These are phyloP conservation scores for Babylonia areolata DNA, from an alignment of 1,140 invertebrate genomes.

Conservation along the genomic window DNA sequence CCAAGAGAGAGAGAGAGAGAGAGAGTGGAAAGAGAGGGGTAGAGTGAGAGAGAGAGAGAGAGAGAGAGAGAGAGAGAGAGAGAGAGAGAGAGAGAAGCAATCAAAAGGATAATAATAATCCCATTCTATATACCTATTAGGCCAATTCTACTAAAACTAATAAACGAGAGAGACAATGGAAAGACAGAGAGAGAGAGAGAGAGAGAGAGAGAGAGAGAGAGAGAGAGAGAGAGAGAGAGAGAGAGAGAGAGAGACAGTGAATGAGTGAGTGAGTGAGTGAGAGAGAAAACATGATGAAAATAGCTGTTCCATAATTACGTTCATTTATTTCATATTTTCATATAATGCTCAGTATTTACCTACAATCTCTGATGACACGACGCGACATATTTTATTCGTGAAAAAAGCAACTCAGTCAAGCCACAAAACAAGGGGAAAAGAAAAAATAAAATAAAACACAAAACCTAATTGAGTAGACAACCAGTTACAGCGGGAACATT, in stretches of 20 bases:
- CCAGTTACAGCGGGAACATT: too few relatives aligned
- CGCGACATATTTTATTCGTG: too few relatives aligned
- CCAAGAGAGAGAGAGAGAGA: not conserved
- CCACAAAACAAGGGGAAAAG: not conserved
- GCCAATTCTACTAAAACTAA: too few relatives aligned
- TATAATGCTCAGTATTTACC: too few relatives aligned
- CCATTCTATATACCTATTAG: too few relatives aligned
- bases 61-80: conserved; percentile 22
- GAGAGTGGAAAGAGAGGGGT: not conserved
- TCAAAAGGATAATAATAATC: too few relatives aligned
- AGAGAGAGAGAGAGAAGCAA: too few relatives aligned
- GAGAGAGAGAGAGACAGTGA: conserved; percentile 8
- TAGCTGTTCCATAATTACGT: too few relatives aligned
- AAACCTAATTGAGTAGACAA: too few relatives aligned
- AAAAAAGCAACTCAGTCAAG: too few relatives aligned
- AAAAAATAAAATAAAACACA: not conserved
- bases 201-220: not conserved
- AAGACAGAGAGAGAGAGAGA: conserved; percentile 34
- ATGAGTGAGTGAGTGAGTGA: not conserved
- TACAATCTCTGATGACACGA: too few relatives aligned
- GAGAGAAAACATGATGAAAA: not conserved
- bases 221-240: conserved; percentile 3
- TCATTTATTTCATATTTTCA: too few relatives aligned
- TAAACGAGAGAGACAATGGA: not conserved
- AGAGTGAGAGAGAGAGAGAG: conserved; percentile 20